These are phyloP conservation scores for Drosophila siamana DNA, from an alignment of 2,888 invertebrate genomes.

Conservation along the genomic window DNA sequence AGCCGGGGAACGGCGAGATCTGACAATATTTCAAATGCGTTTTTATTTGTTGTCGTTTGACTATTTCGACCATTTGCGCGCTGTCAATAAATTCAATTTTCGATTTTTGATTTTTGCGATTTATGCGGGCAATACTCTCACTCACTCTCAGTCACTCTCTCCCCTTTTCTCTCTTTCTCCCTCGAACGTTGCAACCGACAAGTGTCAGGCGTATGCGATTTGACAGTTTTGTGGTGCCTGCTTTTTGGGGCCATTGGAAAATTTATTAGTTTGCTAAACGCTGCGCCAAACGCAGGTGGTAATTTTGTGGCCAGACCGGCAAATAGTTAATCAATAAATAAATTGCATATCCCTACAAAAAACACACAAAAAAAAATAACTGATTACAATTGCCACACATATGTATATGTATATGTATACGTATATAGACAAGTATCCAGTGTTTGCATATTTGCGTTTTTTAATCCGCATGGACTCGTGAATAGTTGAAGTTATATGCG, in stretches of 20 bases:
- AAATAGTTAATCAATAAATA: conserved; percentile 70
- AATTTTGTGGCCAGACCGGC: conserved; percentile 72
- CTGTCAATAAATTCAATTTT: conserved; percentile 79
- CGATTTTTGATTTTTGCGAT: conserved; percentile 53
- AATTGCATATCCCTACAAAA: conserved; percentile 35
- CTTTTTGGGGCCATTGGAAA: conserved; percentile 27
- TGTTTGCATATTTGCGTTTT: neutral
- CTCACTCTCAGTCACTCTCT: no score
- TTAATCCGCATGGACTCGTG: conserved; percentile 3
- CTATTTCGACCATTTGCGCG: conserved; percentile 68
- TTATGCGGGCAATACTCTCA: conserved; percentile 39
- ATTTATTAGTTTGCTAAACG: conserved; percentile 68
- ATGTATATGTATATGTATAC: no score
- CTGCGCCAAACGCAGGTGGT: conserved; percentile 64
- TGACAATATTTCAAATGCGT: conserved; percentile 71
- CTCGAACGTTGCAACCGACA: neutral
- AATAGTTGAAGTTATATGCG: neutral
- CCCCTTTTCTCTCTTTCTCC: neutral
- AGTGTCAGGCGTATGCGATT: conserved; percentile 10
- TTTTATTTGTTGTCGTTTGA: conserved; percentile 66
- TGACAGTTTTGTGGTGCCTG: conserved; percentile 35
- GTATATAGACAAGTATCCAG: neutral
- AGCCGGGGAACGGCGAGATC: conserved; percentile 9
- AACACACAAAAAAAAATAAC: conserved; percentile 14
- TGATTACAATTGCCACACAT: neutral